Conservation (phyloP, 2,888 invertebrate genomes). For the Epinotia brunnichana region DNA sequence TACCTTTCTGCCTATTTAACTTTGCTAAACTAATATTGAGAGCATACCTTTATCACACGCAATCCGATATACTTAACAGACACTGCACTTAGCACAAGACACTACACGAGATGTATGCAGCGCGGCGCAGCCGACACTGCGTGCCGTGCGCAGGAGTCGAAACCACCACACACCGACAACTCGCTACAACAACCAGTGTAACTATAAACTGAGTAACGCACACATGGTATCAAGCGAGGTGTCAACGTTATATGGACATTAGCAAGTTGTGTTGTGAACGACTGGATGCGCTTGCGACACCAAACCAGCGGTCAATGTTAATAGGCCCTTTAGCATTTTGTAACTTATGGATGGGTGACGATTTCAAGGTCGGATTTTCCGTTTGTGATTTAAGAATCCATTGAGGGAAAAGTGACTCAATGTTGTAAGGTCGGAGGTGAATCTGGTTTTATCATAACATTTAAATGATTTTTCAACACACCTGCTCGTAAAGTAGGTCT, state of each 20-base stretch:
- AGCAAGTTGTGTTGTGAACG: neutral
- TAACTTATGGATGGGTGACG: conserved; percentile 20
- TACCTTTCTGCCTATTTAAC: too few relatives aligned
- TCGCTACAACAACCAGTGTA: neutral
- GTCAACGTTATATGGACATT: neutral
- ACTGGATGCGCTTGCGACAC: conserved; percentile 29
- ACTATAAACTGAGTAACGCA: neutral
- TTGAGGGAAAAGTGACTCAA: neutral
- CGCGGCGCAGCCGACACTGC: conserved; percentile 36
- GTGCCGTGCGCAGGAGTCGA: conserved; percentile 29
- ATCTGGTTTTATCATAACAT: too few relatives aligned
- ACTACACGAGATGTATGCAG: conserved; percentile 27
- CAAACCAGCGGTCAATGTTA: conserved; percentile 40
- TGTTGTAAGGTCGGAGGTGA: neutral
- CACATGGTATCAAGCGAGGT: neutral
- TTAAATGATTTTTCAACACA: too few relatives aligned
- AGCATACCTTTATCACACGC: conserved; percentile 23
- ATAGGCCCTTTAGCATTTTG: conserved; percentile 25
- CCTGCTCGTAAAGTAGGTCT: too few relatives aligned
- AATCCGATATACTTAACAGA: conserved; percentile 25
- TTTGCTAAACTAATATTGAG: neutral
- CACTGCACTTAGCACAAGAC: conserved; percentile 25
- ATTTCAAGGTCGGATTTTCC: conserved; percentile 21
- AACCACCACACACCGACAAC: neutral
- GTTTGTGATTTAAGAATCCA: conserved; percentile 2